These are phyloP conservation scores for Ibycter americanus DNA, from an alignment of 2,797 vertebrate genomes.

Conservation along the genomic window DNA sequence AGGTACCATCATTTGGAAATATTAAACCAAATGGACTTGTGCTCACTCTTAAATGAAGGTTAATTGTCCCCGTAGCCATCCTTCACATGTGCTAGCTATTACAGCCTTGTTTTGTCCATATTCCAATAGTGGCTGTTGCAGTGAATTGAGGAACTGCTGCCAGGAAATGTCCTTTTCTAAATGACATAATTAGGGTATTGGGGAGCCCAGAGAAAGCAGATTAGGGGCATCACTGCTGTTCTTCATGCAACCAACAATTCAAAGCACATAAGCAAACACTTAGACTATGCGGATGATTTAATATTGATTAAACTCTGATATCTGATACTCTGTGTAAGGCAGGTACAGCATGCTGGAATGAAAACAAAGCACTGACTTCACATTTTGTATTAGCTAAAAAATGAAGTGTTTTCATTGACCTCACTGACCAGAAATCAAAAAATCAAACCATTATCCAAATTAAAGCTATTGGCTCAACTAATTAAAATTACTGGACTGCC, in stretches of 20 bases:
- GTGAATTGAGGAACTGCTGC: slow-evolving; percentile 71
- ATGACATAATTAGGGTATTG: slow-evolving; percentile 77
- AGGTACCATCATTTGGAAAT: slow-evolving; percentile 62
- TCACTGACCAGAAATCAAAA: slow-evolving; percentile 55
- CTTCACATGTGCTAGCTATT: slow-evolving; percentile 80
- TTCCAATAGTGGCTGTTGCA: slow-evolving; percentile 64
- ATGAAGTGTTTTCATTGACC: slow-evolving; percentile 43
- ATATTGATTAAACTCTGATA: slow-evolving; percentile 72
- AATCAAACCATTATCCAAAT: slow-evolving; percentile 44
- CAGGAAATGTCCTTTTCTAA: slow-evolving; percentile 77
- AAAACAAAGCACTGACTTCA: slow-evolving; percentile 40
- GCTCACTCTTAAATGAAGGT: slow-evolving; percentile 29
- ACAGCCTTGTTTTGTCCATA: slow-evolving; percentile 67
- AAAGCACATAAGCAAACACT: slow-evolving; percentile 77
- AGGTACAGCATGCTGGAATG: slow-evolving; percentile 46
- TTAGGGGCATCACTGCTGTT: slow-evolving; percentile 66
- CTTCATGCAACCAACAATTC: slow-evolving; percentile 66
- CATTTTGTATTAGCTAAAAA: slow-evolving; percentile 29
- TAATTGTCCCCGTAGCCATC: slow-evolving; percentile 39
- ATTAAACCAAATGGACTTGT: slow-evolving; percentile 37
- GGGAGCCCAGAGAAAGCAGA: slow-evolving; percentile 70
- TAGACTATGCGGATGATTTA: slow-evolving; percentile 64
- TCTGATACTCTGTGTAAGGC: slow-evolving; percentile 45
- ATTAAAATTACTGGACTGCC: not conserved
- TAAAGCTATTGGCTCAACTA: slow-evolving; percentile 21